Base-by-base conservation (phyloP, 2,888 invertebrate genomes). In the Dendrolimus pini region DNA sequence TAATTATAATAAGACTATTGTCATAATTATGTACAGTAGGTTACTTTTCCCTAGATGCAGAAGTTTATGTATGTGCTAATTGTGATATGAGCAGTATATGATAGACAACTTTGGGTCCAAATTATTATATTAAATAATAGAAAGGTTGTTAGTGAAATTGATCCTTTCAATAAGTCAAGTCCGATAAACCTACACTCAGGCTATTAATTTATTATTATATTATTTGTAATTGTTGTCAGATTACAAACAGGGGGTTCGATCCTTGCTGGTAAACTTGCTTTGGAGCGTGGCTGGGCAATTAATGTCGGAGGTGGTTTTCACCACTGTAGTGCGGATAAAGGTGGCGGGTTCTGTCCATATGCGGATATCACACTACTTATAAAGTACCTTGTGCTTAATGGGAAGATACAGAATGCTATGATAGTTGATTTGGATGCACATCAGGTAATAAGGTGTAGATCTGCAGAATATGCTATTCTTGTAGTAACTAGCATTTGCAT, bases 301-400 rank as follows among this genome's bases (percentile, higher is more conserved):
- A 98, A 98, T 78, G 92, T 98, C 41, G 98, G 97, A 0, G 98
- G 96, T 10, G 97, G 97, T 0, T 98, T 98, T 83, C 97, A 98
- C 82, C 97, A 98, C 79, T 97, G 97, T 78, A 94, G 95, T 63
- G 91, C 93, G 0, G 88, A 92, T 58, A 87, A 86, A 59, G 97
- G 97, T 2, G 96, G 95, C 0, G 97, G 98, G 0, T 98, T 98
- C 86, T 98, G 97, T 82, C 94, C 95, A 0, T 98, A 97, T 76
- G 97, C 97, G 0, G 97, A 97, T 75, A 97, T 98, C 56, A 95
- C 96, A 0, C 85, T 98, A 65, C 87, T 96, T 9, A 92, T 97
- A 54, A 89, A 92, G 59, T 94, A 94, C 74, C 83, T 96, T 10
- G 91, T 96, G 30, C 78, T 86, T 63, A 89, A 92, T 59, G 76